Conservation (phyloP, 2,113 vertebrate species). For the Acrocephalus arundinaceus region DNA sequence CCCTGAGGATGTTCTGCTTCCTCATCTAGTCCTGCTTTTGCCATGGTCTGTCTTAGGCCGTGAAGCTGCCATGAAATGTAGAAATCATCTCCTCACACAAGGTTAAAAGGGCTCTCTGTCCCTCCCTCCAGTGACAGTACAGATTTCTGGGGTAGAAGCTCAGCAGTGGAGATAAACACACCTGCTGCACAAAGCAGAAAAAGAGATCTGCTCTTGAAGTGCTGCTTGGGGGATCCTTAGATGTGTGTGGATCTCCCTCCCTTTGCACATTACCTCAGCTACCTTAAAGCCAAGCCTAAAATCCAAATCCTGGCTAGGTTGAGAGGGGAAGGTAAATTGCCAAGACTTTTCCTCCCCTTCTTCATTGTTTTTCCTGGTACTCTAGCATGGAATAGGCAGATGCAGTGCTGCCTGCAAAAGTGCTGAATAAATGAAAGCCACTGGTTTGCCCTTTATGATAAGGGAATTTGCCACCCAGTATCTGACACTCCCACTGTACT, state of each 20-base stretch:
- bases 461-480: not conserved
- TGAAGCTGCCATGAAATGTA: not conserved
- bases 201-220: not conserved
- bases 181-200: not conserved
- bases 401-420: not conserved
- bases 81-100: not conserved
- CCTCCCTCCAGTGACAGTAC: fast-evolving
- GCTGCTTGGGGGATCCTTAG: not conserved
- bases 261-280: not conserved
- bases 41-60: not conserved
- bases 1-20: not conserved
- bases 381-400: not conserved
- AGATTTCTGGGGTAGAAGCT: not conserved
- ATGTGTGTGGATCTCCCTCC: not conserved
- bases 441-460: not conserved
- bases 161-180: not conserved
- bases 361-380: not conserved
- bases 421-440: not conserved
- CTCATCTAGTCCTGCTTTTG: not conserved
- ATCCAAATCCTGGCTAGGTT: not conserved
- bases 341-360: not conserved
- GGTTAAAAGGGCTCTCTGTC: not conserved
- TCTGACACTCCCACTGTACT: conserved; percentile 8
- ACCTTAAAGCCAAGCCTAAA: not conserved
- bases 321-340: not conserved